Conservation (phyloP, 2,113 vertebrate species). For the Aythya baeri region DNA sequence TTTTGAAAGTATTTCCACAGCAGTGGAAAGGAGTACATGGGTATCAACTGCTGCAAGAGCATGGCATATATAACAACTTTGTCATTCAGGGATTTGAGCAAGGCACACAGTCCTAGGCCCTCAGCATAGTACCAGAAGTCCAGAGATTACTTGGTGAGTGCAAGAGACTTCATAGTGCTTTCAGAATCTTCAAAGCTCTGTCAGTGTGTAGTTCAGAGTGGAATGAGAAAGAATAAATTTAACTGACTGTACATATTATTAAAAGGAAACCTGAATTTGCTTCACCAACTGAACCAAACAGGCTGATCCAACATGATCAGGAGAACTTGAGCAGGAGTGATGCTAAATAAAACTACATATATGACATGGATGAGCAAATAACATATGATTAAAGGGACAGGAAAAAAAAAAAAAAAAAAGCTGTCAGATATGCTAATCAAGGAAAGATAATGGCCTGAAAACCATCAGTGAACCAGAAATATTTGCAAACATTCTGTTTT, state of each 20-base stretch:
- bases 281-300: background rate
- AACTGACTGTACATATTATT: background rate
- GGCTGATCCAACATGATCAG: background rate
- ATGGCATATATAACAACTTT: background rate
- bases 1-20: background rate
- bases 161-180: background rate
- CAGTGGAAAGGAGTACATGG: background rate
- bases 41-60: background rate
- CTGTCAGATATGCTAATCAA: background rate
- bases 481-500: background rate
- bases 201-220: background rate
- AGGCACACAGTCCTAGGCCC: accelerated
- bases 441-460: background rate
- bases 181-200: background rate
- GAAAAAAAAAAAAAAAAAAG: background rate
- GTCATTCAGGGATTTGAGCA: background rate
- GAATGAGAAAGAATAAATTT: background rate
- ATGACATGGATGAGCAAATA: accelerated
- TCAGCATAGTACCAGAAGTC: background rate
- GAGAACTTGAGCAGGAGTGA: accelerated
- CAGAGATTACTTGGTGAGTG: background rate
- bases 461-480: background rate
- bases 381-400: background rate
- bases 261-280: background rate
- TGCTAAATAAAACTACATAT: background rate